Evolutionary conservation across 2,797 vertebrate species (phyloP).

Genomic region (Peromyscus aztecus): DNA sequence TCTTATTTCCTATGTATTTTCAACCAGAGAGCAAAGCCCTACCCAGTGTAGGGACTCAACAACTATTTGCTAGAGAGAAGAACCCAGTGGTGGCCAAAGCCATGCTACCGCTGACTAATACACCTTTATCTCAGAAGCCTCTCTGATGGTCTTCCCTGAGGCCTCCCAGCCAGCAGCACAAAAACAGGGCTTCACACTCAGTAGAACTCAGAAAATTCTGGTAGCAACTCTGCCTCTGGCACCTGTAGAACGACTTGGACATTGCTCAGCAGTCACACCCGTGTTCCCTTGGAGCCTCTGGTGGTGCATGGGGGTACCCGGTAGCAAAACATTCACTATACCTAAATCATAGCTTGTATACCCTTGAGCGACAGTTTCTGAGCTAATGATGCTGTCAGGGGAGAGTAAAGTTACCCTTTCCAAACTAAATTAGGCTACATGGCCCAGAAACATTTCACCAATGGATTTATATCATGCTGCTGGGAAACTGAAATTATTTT

Average conservation of each 20-base stretch:
- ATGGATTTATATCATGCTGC: background rate
- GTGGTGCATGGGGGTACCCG: accelerated
- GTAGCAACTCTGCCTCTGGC: background rate
- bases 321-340: background rate
- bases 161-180: background rate
- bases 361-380: background rate
- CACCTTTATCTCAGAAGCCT: background rate
- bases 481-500: constrained; percentile 39
- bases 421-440: background rate
- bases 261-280: no score
- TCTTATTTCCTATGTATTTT: background rate
- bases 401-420: background rate
- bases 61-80: background rate
- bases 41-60: background rate
- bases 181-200: background rate
- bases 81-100: background rate
- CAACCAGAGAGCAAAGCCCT: background rate
- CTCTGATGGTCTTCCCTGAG: background rate
- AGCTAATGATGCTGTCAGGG: background rate
- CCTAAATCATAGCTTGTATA: background rate
- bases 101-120: background rate
- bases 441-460: background rate
- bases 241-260: no score
- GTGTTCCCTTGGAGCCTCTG: background rate
- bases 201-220: background rate